Conservation (phyloP, 2,113 vertebrate genomes). For the Passerina amoena region DNA sequence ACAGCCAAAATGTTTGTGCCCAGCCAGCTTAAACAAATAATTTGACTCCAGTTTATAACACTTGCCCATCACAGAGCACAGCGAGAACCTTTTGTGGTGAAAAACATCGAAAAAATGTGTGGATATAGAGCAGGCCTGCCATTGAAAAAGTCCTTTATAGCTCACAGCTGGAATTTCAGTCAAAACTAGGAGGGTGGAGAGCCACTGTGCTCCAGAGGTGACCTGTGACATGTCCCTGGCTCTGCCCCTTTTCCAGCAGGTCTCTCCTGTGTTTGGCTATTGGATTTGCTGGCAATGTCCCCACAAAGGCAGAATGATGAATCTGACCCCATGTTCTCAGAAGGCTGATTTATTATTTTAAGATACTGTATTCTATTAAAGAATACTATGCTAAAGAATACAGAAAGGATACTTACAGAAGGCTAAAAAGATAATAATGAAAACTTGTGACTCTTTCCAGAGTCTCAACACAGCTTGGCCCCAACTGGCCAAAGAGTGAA, state of each 20-base stretch:
- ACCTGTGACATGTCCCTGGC: neutral
- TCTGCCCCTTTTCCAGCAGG: neutral
- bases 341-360: too few relatives aligned
- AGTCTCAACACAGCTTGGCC: too few relatives aligned
- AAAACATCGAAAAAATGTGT: neutral
- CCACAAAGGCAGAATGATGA: too few relatives aligned
- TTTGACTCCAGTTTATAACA: neutral
- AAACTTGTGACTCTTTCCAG: too few relatives aligned
- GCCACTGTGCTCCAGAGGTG: neutral
- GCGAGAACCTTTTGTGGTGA: neutral
- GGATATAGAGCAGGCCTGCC: neutral
- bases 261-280: fast-evolving
- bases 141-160: neutral
- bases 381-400: too few relatives aligned
- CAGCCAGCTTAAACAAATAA: neutral
- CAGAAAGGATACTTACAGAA: too few relatives aligned
- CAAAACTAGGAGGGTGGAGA: neutral
- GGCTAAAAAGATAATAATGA: too few relatives aligned
- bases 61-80: neutral
- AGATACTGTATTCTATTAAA: too few relatives aligned
- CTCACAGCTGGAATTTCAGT: neutral
- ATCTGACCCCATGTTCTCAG: too few relatives aligned
- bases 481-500: too few relatives aligned
- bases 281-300: too few relatives aligned
- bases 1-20: neutral